Conservation (phyloP, 2,888 invertebrate genomes). For the Uloborus plumipes region DNA sequence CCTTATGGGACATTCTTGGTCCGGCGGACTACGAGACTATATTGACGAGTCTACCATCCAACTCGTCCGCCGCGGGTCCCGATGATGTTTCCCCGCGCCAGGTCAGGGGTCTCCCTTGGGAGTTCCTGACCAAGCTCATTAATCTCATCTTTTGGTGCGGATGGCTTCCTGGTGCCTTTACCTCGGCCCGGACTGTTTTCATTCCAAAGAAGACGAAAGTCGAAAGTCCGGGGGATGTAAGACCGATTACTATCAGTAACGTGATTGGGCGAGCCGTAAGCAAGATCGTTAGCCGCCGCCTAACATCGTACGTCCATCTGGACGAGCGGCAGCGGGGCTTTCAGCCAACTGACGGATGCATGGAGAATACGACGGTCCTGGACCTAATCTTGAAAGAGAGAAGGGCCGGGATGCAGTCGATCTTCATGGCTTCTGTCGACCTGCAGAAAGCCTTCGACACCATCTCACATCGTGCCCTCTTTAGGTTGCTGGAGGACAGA, state of each 20-base stretch:
- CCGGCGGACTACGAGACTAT: neutral
- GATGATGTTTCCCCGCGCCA: neutral
- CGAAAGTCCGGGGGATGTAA: no score
- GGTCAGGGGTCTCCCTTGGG: neutral
- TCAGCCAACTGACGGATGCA: neutral
- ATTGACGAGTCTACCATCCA: neutral
- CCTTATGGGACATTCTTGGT: neutral
- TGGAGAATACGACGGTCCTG: neutral
- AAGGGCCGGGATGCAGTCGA: neutral
- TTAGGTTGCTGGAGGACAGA: neutral
- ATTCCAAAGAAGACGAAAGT: no score
- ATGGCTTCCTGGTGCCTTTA: neutral
- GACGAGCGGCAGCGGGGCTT: neutral
- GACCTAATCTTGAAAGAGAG: no score
- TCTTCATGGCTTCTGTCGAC: neutral
- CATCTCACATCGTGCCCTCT: neutral
- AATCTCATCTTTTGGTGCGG: neutral
- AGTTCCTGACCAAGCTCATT: neutral
- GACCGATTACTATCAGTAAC: no score
- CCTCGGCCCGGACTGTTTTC: no score
- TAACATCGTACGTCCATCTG: no score
- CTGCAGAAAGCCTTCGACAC: conserved; percentile 3
- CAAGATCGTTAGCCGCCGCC: no score
- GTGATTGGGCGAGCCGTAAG: no score
- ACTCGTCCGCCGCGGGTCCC: neutral